These are phyloP conservation scores for Melitaea athalia DNA, from an alignment of 2,888 invertebrate genomes.

Conservation along the genomic window DNA sequence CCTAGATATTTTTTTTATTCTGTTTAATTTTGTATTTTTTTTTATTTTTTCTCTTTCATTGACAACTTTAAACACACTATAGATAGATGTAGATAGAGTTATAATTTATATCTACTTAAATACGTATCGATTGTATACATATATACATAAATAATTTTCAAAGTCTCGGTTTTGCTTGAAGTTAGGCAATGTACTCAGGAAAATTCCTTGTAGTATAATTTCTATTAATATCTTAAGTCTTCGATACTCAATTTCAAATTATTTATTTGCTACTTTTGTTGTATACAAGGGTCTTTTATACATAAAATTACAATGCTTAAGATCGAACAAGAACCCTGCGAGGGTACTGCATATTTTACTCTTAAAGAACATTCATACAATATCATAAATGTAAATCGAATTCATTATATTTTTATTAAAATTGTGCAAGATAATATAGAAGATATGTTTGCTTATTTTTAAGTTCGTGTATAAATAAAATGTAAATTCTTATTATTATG, in stretches of 20 bases:
- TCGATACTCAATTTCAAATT: background rate
- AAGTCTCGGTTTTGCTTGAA: background rate
- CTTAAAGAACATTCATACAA: constrained; percentile 1
- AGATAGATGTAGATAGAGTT: background rate
- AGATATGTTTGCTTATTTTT: constrained; percentile 23
- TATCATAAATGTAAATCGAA: constrained; percentile 8
- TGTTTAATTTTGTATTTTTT: background rate
- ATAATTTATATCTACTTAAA: background rate
- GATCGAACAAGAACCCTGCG: too few relatives aligned
- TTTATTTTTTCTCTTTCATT: background rate
- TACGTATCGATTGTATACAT: background rate
- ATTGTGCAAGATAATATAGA: constrained; percentile 30
- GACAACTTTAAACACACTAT: background rate
- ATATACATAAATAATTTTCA: constrained; percentile 1
- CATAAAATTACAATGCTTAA: too few relatives aligned
- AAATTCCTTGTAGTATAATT: background rate
- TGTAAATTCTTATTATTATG: constrained; percentile 1
- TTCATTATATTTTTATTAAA: constrained; percentile 15
- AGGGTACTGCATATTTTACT: background rate
- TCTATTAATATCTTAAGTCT: background rate
- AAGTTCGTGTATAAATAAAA: constrained; percentile 9
- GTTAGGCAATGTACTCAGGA: background rate
- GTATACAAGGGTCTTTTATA: too few relatives aligned
- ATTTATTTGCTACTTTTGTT: too few relatives aligned
- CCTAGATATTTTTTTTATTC: background rate